These are phyloP conservation scores for Platerodrilus igneus DNA, from an alignment of 2,888 invertebrate species.

Conservation along the genomic window DNA sequence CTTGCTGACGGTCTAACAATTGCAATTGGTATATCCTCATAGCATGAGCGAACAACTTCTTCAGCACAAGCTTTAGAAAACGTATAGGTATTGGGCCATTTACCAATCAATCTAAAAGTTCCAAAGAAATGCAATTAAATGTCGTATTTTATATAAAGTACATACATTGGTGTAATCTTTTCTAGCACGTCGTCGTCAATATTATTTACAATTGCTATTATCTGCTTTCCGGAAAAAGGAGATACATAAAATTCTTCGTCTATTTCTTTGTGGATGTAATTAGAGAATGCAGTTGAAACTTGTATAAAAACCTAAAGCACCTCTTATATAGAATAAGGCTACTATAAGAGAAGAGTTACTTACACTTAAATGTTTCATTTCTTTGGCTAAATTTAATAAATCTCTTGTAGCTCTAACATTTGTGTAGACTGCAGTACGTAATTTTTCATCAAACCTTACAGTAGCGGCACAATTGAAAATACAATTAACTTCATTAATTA, in stretches of 20 bases:
- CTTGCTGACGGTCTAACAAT: conserved; percentile 67
- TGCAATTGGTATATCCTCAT: conserved; percentile 56
- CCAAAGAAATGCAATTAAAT: too few species aligned
- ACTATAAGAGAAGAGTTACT: conserved; percentile 27
- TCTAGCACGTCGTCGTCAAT: conserved; percentile 44
- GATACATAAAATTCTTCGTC: conserved; percentile 49
- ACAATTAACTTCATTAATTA: conserved; percentile 55
- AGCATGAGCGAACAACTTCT: conserved; percentile 53
- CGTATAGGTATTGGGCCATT: conserved; percentile 69
- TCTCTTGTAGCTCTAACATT: conserved; percentile 65
- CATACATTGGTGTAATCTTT: conserved; percentile 37
- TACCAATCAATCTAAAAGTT: conserved; percentile 49
- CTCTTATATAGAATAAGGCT: not conserved
- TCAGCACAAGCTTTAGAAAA: conserved; percentile 71
- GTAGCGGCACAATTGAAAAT: conserved; percentile 76
- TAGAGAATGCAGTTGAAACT: conserved; percentile 36
- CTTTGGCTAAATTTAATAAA: conserved; percentile 59
- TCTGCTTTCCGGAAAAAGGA: conserved; percentile 48
- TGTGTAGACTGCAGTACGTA: conserved; percentile 62
- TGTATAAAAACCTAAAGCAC: conserved; percentile 30
- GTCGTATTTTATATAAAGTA: not conserved
- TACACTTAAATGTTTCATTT: conserved; percentile 62
- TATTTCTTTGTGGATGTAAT: conserved; percentile 32
- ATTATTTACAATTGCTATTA: conserved; percentile 34
- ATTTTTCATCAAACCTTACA: conserved; percentile 67